Evolutionary conservation across 1,140 invertebrate species (phyloP), one percentile per base, ranked within the genome.

Genomic region (Maconellicoccus hirsutus): DNA sequence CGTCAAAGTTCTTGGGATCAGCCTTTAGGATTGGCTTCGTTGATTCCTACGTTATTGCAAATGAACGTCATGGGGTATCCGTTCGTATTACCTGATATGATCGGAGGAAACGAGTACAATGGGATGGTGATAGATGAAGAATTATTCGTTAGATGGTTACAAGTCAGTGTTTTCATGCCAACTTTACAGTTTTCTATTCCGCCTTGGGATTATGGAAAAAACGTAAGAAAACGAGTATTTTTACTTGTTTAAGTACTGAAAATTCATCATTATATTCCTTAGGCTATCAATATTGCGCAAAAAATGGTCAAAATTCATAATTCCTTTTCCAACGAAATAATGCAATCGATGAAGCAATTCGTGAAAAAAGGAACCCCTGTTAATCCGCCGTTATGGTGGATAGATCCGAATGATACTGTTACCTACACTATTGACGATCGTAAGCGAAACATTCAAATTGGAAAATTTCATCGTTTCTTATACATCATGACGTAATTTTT

Each of bases 321-420:
- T n/a, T 75, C 84, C 21, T 87, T 85, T 74, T 80, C 87, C 0
- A 82, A 84, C 16, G 77, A 81, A 39, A 90, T 94, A 27, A 76
- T 85, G 21, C 77, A 79, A 4, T 79, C 84, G 52, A 88, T 89
- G 77, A 77, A 83, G 71, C 79, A 82, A 70, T 81, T 87, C 16
- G 82, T 87, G 0, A 63, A 76, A 0, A 81, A 82, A 2, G 92
- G 91, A 70, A 82, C 83, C 10, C 91, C 91, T 0, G 83, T 92
- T 38, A 91, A 94, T 80, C 81, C 89, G n/a, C 92, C 93, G 0
- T 83, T 96, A 19, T 96, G 93, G 93, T 96, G 92, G 92, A 81
- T 92, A 0, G 87, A 88, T 73, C 91, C 92, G 0, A 80, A 78
- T 0, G 86, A 93, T 75, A 71, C 78, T 21, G 79, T 80, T 61